Conservation (phyloP, 2,797 vertebrate species). For the Pagetopsis macropterus region DNA sequence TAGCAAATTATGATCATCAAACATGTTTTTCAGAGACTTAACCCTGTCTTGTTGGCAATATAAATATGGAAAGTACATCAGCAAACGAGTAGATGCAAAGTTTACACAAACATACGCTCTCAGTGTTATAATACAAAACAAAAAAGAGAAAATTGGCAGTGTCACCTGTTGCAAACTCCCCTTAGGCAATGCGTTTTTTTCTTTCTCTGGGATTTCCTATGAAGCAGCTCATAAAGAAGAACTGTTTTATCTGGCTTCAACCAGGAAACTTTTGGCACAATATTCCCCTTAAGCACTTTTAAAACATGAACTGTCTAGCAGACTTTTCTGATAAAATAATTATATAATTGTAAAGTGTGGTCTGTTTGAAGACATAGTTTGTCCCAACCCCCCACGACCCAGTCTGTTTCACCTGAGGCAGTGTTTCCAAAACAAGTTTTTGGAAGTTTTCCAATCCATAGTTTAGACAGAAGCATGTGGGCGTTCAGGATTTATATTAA, state of each 20-base stretch:
- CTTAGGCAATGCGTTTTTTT: not conserved
- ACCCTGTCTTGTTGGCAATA: not conserved
- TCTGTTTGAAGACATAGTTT: conserved; percentile 60
- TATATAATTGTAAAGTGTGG: conserved; percentile 42
- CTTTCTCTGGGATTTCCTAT: conserved; percentile 1
- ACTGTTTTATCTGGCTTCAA: conserved; percentile 26
- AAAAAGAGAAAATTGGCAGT: not conserved
- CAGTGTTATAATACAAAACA: not conserved
- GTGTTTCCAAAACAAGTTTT: conserved; percentile 23
- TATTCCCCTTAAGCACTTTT: conserved; percentile 18
- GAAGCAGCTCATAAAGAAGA: conserved; percentile 30
- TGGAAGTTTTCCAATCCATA: too few relatives aligned
- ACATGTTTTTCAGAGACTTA: not conserved
- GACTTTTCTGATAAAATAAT: conserved; percentile 39
- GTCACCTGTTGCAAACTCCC: conserved; percentile 15
- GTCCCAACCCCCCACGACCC: conserved; percentile 10
- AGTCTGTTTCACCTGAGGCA: conserved; percentile 28
- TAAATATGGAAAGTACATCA: not conserved
- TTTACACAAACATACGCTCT: conserved; percentile 12
- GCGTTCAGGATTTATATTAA: conserved; percentile 35
- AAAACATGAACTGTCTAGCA: conserved; percentile 25
- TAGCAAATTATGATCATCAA: not conserved
- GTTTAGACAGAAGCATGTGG: conserved; percentile 32
- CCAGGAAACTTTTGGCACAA: conserved; percentile 26
- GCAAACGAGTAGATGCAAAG: conserved; percentile 5